A percentile compares a stretch with the other conserved stretches of the same genome.
Conservation (phyloP, 2,113 vertebrate species). For the Sinocyclocheilus anshuiensis region DNA sequence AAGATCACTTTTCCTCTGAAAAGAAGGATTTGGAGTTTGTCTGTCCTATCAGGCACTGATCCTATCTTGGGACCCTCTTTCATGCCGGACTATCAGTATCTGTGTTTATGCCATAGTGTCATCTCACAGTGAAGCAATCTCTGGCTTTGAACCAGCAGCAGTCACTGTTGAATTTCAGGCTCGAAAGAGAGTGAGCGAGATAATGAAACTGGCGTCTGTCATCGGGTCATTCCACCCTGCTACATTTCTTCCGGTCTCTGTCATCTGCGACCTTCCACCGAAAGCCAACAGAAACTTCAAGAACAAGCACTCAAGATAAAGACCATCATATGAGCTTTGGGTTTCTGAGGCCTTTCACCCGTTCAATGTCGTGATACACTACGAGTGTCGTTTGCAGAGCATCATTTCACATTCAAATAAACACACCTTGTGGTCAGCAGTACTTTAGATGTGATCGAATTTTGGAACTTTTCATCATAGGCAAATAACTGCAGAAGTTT, state of each 20-base stretch:
- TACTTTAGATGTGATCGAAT: not conserved
- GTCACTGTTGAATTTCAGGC: conserved; percentile 59
- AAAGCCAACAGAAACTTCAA: not conserved
- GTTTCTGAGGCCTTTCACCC: not conserved
- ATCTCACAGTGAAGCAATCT: conserved; percentile 33
- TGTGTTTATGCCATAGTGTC: conserved; percentile 12
- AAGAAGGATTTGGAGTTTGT: not conserved
- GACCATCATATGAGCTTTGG: not conserved
- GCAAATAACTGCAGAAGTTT: not conserved
- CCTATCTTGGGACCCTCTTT: conserved; percentile 13
- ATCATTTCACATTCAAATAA: not conserved
- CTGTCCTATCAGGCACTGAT: not conserved
- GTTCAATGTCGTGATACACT: not conserved
- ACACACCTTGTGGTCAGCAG: not conserved
- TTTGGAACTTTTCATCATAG: not conserved
- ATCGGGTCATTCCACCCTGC: not conserved
- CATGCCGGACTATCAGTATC: not conserved
- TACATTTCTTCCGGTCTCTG: conserved; percentile 43
- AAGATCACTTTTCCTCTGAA: not conserved
- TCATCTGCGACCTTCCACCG: conserved; percentile 20
- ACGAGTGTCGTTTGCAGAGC: not conserved
- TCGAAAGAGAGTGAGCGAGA: conserved; percentile 36
- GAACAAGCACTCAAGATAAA: not conserved
- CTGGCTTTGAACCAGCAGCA: conserved; percentile 54
- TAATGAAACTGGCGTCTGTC: conserved; percentile 48